phyloP scores from a whole-genome alignment of 2,888 invertebrate species.

The Caprella mutica region DNA sequence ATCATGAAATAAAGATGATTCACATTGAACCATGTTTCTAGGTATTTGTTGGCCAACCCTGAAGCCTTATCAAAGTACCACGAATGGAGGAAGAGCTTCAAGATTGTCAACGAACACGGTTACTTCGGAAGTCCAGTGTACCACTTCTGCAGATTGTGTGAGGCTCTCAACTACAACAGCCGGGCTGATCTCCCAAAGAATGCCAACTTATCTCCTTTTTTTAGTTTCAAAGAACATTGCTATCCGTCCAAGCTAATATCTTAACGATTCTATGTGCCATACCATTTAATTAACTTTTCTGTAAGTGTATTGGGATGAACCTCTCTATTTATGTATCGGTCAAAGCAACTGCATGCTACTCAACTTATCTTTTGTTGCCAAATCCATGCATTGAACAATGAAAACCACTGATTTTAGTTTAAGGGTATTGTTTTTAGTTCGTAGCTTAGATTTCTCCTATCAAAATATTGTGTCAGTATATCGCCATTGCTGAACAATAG shows the following conservation, averaged over 20 bases:
- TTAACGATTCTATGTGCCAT: no score
- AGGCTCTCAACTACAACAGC: slow-evolving; percentile 53
- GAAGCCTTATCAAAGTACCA: slow-evolving; percentile 32
- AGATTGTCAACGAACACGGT: slow-evolving; percentile 54
- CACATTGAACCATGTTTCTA: not conserved
- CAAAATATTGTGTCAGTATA: no score
- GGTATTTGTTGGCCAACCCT: slow-evolving; percentile 13
- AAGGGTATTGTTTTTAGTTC: no score
- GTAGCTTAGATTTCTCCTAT: no score
- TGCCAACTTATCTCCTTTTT: slow-evolving; percentile 31
- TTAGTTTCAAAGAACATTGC: not conserved
- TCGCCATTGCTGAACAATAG: no score
- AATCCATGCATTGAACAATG: no score
- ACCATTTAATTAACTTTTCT: no score
- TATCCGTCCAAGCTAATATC: not conserved
- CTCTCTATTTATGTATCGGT: no score
- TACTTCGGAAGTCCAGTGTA: slow-evolving; percentile 50
- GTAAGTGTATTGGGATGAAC: no score
- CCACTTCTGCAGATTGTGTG: slow-evolving; percentile 55
- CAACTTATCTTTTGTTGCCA: no score
- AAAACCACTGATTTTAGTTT: no score
- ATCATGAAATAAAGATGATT: not conserved
- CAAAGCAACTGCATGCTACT: no score
- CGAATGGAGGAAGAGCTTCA: slow-evolving; percentile 42
- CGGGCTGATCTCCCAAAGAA: slow-evolving; percentile 46